Evolutionary conservation across 2,888 invertebrate species (phyloP), one percentile per base, ranked within the genome.

Genomic region (Lasioglossum leucozonium): DNA sequence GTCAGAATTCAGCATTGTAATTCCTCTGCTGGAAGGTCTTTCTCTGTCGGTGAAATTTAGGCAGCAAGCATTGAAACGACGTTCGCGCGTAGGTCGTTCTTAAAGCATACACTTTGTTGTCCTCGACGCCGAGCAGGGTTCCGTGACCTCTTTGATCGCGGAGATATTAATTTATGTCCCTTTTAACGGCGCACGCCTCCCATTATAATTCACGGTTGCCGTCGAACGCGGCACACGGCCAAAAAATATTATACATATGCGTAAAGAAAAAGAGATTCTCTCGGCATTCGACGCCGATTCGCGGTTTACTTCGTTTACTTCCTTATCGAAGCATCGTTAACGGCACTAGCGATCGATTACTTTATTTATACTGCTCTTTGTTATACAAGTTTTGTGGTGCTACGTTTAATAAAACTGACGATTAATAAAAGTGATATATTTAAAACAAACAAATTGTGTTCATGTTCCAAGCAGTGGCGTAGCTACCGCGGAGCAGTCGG

Each of bases 1-100:
- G 85, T 79, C 75, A 34, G 81, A 83, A 77, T 75, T 83, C 42
- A 75, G 58, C 72, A 81, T 81, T 83, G 87, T 87, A 87, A 89
- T 89, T 84, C 79, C 75, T 81, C 78, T 79, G 74, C 58, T 74
- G 44, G 74, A n/a, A 62, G 22, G 37, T 72, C 18, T 62, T 44
- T 72, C 79, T 76, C 86, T 81, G 86, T 88, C 79, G 80, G 84
- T 18, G 62, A 44, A 79, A 74, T 89, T 87, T 82, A 81, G 62
- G 42, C 80, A 74, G 75, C 73, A 55, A n/a, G 65, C 67, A 72
- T 72, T 77, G 77, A 77, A n/a, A 42, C 34, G 30, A 13, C 67
- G 71, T 40, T 34, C 69, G n/a, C 72, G 75, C 78, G 72, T 76
- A 75, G 73, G 76, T 79, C 74, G 78, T 51, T n/a, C 71, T 74